Evolutionary conservation across 2,797 vertebrate species (phyloP).

Genomic region (Corythornis leucogaster): DNA sequence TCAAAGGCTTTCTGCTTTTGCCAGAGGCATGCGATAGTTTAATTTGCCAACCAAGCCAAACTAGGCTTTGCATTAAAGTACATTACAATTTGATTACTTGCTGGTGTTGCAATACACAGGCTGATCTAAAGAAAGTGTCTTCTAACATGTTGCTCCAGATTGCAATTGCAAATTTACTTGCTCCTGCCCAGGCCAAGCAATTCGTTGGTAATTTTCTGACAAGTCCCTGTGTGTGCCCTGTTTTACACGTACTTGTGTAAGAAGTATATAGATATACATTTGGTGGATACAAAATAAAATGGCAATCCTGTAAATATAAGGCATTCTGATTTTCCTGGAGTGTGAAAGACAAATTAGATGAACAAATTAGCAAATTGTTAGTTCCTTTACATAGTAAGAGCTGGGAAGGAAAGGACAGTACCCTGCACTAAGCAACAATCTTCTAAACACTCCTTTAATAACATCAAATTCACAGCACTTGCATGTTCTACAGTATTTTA

Average conservation of each 20-base stretch:
- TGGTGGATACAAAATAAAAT: neutral
- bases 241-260: neutral
- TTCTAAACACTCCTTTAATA: neutral
- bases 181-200: constrained; percentile 1
- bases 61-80: constrained; percentile 56
- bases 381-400: neutral
- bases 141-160: constrained; percentile 43
- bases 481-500: neutral
- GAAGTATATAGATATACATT: neutral
- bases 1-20: constrained; percentile 66
- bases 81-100: constrained; percentile 58
- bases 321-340: neutral
- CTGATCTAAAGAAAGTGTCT: constrained; percentile 61
- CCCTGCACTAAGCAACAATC: neutral
- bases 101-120: constrained; percentile 58
- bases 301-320: neutral
- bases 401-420: neutral
- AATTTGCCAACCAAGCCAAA: constrained; percentile 63
- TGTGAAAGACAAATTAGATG: neutral
- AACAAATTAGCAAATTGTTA: neutral
- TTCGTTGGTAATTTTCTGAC: neutral
- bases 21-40: constrained; percentile 60
- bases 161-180: constrained; percentile 50
- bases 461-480: neutral
- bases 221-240: neutral